A percentile compares a stretch with the other conserved stretches of the same genome.
Conservation (phyloP, 2,797 vertebrate species). For the Buceros bicornis region DNA sequence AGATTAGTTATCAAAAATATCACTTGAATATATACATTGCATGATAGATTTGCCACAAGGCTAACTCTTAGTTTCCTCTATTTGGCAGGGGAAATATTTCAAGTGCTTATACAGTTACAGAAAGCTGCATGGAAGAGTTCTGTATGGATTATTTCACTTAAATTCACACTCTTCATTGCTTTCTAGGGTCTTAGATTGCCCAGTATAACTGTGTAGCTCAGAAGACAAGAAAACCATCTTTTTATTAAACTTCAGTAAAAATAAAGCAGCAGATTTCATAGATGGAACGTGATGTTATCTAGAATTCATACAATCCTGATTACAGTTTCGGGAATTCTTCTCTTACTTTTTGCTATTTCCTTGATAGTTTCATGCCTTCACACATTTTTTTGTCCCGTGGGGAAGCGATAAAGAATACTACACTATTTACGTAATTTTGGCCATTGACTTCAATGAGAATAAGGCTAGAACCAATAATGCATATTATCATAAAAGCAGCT, state of each 20-base stretch:
- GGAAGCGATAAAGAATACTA: not conserved
- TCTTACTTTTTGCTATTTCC: not conserved
- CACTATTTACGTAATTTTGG: not conserved
- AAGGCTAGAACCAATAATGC: not conserved
- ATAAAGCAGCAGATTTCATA: not conserved
- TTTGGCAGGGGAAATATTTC: not conserved
- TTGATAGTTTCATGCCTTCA: not conserved
- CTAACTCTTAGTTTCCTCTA: not conserved
- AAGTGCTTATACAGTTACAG: not conserved
- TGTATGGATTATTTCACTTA: not conserved
- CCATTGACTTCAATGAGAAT: not conserved
- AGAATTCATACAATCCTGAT: not conserved
- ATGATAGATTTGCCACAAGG: not conserved
- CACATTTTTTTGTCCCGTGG: not conserved
- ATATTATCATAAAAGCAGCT: not conserved
- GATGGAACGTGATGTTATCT: not conserved
- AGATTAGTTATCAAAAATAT: not conserved
- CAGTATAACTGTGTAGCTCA: not conserved
- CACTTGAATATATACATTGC: not conserved
- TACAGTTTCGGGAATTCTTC: not conserved
- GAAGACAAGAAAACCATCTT: not conserved
- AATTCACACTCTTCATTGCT: not conserved
- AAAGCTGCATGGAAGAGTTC: not conserved
- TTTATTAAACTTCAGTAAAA: not conserved
- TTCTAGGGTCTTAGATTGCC: not conserved